phyloP scores from a whole-genome alignment of 2,797 vertebrate genomes.

The Taenioides sp. region DNA sequence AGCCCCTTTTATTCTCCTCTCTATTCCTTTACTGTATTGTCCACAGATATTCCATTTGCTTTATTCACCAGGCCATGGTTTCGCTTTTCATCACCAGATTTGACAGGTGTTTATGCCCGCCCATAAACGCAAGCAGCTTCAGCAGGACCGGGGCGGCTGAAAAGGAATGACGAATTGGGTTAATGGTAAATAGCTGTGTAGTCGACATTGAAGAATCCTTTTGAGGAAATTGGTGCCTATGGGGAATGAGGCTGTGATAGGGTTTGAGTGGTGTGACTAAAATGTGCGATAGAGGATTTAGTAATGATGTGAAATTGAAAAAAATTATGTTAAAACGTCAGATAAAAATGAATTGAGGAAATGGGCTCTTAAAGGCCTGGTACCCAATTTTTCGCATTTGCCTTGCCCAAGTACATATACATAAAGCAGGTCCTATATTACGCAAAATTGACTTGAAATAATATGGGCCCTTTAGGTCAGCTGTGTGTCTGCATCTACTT shows the following conservation, averaged over 20 bases:
- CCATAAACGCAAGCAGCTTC: slow-evolving; percentile 37
- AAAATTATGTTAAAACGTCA: background rate
- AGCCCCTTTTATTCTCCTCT: slow-evolving; percentile 40
- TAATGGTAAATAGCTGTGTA: background rate
- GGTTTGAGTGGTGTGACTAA: background rate
- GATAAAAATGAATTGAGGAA: slow-evolving; percentile 9
- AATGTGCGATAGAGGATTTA: background rate
- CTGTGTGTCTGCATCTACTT: too few relatives aligned
- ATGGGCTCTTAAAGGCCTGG: background rate
- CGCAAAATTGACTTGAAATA: too few relatives aligned
- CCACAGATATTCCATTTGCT: slow-evolving; percentile 47
- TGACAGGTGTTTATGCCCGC: slow-evolving; percentile 55
- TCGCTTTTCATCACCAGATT: slow-evolving; percentile 48
- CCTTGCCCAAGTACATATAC: too few relatives aligned
- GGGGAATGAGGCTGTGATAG: background rate
- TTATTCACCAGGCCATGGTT: slow-evolving; percentile 51
- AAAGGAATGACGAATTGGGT: slow-evolving; percentile 8
- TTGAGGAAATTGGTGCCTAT: background rate
- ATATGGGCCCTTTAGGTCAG: too few relatives aligned
- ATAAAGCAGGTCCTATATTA: too few relatives aligned
- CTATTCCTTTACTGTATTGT: slow-evolving; percentile 49
- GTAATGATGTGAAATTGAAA: slow-evolving; percentile 7
- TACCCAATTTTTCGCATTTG: too few relatives aligned
- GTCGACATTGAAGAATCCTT: background rate
- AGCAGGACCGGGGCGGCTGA: background rate